Conservation (phyloP, 2,113 vertebrate genomes). For the Nerophis lumbriciformis region DNA sequence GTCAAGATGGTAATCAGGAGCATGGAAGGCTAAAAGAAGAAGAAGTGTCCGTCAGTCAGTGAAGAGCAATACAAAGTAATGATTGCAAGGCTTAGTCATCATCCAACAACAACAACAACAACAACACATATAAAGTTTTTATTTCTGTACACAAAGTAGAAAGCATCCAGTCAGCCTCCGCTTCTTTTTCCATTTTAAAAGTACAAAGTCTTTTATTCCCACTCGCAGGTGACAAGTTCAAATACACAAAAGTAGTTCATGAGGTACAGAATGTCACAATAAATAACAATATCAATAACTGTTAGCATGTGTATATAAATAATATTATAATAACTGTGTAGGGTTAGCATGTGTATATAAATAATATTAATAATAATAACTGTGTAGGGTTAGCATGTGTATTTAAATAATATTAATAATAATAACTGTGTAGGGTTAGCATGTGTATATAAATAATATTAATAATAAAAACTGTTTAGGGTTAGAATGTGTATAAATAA, state of each 20-base stretch:
- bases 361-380: too few species aligned
- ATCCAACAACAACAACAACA: slow-evolving; percentile 8
- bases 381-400: too few species aligned
- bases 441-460: neutral
- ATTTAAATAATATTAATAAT: too few species aligned
- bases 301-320: too few species aligned
- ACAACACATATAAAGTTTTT: slow-evolving; percentile 73
- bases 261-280: slow-evolving; percentile 51
- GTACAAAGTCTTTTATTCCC: slow-evolving; percentile 66
- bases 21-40: neutral
- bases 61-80: slow-evolving; percentile 2
- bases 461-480: too few species aligned
- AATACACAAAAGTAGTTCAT: slow-evolving; percentile 39
- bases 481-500: too few species aligned
- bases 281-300: slow-evolving; percentile 19
- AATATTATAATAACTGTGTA: too few species aligned
- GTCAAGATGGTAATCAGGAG: slow-evolving; percentile 45
- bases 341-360: too few species aligned
- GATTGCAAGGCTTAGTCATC: slow-evolving; percentile 23
- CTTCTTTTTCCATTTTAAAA: slow-evolving; percentile 59
- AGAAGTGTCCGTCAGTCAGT: neutral
- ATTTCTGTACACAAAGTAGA: slow-evolving; percentile 79
- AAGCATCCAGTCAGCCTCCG: slow-evolving; percentile 67
- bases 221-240: slow-evolving; percentile 33
- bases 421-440: too few species aligned